Evolutionary conservation across 2,113 vertebrate genomes (phyloP).

Genomic region (human (Homo sapiens)): DNA sequence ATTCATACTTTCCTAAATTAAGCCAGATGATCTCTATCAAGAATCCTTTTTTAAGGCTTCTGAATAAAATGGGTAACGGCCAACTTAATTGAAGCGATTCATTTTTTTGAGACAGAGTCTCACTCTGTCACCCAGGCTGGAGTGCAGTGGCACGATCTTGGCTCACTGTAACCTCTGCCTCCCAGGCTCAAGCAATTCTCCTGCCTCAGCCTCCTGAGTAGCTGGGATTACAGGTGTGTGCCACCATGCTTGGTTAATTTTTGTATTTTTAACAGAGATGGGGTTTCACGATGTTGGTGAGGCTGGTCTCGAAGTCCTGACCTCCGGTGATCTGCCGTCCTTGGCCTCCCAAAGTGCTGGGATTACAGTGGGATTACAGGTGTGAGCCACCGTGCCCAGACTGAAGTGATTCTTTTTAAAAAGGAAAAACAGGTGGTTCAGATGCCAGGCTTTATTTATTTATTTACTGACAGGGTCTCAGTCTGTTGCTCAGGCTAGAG

Average conservation of each 20-base stretch:
- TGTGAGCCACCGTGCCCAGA: too few species aligned
- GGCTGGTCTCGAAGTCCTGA: too few species aligned
- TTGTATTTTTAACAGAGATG: too few species aligned
- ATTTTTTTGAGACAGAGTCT: not conserved
- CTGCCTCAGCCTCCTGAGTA: not conserved
- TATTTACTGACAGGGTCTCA: not conserved
- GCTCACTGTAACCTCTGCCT: not conserved
- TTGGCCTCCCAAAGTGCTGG: too few species aligned
- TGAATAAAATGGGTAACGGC: not conserved
- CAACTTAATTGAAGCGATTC: not conserved
- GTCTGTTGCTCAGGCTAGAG: too few species aligned
- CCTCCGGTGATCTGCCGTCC: too few species aligned
- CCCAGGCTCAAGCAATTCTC: not conserved
- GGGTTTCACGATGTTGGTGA: too few species aligned
- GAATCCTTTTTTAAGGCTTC: not conserved
- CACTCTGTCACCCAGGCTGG: not conserved
- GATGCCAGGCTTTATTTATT: not conserved
- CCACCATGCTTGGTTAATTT: too few species aligned
- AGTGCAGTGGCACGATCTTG: not conserved
- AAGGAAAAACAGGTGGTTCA: not conserved
- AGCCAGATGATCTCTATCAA: not conserved
- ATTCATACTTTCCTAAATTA: slow-evolving; percentile 40
- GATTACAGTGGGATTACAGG: too few species aligned
- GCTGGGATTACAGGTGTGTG: not conserved
- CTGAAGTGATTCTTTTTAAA: not conserved